phyloP scores from a whole-genome alignment of 2,113 vertebrate genomes.

The Nannospalax galili region DNA sequence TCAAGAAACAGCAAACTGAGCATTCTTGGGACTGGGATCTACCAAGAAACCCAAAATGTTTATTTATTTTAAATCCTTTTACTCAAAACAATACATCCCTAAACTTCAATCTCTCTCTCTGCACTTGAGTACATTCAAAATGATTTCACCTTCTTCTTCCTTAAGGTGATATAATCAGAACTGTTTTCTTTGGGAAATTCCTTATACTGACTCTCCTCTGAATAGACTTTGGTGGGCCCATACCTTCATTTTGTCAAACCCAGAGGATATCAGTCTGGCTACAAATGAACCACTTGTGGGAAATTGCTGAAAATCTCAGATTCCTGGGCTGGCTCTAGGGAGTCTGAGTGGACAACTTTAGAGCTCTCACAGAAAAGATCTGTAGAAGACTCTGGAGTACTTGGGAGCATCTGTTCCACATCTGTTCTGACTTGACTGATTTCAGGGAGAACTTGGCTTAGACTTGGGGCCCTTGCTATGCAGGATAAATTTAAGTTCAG shows the following conservation, averaged over 20 bases:
- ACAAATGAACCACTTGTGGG: background rate
- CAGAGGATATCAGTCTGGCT: background rate
- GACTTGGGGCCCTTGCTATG: background rate
- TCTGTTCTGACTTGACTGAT: background rate
- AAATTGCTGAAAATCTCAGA: background rate
- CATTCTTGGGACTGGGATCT: slow-evolving; percentile 3
- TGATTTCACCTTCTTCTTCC: slow-evolving; percentile 39
- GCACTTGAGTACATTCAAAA: background rate
- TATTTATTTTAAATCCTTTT: slow-evolving; percentile 64
- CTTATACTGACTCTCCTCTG: background rate
- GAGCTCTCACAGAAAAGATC: background rate
- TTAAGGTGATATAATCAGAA: background rate
- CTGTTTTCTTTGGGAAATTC: slow-evolving; percentile 42
- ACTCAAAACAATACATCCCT: slow-evolving; percentile 28
- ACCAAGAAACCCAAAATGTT: slow-evolving; percentile 50
- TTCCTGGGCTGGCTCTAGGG: background rate
- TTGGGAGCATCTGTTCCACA: background rate
- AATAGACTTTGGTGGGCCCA: background rate
- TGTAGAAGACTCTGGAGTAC: background rate
- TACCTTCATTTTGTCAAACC: background rate
- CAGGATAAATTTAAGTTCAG: background rate
- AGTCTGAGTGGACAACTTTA: background rate
- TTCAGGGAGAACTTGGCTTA: background rate
- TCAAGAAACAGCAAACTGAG: background rate
- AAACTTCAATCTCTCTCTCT: slow-evolving; percentile 4